Conservation (phyloP, 2,113 vertebrate genomes). For the Cyanoliseus patagonus region DNA sequence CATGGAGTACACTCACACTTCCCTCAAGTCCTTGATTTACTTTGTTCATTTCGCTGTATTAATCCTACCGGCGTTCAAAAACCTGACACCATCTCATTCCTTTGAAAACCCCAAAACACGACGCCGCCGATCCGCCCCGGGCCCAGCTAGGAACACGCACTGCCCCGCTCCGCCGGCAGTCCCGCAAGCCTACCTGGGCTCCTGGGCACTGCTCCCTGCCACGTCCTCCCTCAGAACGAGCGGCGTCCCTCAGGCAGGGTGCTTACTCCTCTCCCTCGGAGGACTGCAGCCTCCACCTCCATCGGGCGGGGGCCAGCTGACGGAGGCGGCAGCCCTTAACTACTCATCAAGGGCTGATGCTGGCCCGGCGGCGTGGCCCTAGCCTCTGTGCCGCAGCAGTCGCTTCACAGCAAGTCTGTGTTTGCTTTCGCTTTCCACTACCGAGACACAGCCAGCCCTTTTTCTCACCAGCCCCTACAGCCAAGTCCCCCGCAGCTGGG, state of each 20-base stretch:
- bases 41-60: accelerated
- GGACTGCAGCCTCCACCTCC: accelerated
- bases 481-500: background rate
- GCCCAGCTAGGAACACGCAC: background rate
- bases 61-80: accelerated
- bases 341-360: background rate
- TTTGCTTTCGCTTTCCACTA: background rate
- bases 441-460: accelerated
- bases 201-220: accelerated
- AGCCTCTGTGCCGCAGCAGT: background rate
- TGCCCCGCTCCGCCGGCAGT: accelerated
- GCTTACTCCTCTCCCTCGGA: accelerated
- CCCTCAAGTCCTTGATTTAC: accelerated
- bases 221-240: accelerated
- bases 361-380: accelerated
- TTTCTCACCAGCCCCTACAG: too few relatives aligned
- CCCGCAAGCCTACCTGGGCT: background rate
- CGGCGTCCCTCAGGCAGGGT: accelerated
- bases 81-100: too few relatives aligned
- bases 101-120: accelerated
- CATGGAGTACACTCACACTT: background rate
- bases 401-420: background rate
- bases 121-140: accelerated
- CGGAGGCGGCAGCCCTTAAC: accelerated
- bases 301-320: accelerated